Evolutionary conservation across 2,797 vertebrate genomes (phyloP).

Genomic region (Pangasius djambal): DNA sequence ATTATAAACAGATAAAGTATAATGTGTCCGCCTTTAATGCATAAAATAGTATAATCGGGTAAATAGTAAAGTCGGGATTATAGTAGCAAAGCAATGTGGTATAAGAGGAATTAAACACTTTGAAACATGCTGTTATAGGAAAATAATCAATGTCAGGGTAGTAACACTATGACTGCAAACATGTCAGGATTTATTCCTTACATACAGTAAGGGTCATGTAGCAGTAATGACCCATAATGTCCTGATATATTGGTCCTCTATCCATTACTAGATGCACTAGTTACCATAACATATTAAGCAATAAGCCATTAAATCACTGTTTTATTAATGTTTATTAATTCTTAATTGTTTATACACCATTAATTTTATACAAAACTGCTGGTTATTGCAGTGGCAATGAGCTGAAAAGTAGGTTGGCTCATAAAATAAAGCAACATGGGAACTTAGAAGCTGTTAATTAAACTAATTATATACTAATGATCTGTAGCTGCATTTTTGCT

Average conservation of each 20-base stretch:
- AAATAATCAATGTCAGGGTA: not conserved
- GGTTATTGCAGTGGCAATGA: not conserved
- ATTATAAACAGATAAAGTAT: not conserved
- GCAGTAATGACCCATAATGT: not conserved
- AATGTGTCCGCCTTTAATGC: not conserved
- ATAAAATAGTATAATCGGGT: not conserved
- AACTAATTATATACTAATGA: slow-evolving; percentile 27
- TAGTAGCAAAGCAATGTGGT: not conserved
- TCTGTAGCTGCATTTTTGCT: not conserved
- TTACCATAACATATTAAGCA: not conserved
- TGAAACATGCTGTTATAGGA: not conserved
- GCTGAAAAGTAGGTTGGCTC: slow-evolving; percentile 4
- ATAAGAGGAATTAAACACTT: not conserved
- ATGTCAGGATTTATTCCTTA: not conserved
- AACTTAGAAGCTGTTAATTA: slow-evolving; percentile 1
- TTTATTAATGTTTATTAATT: slow-evolving; percentile 2
- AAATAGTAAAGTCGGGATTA: too few species aligned
- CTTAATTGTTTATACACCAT: not conserved
- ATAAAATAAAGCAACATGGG: slow-evolving; percentile 4
- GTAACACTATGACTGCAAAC: too few species aligned
- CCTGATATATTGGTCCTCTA: not conserved
- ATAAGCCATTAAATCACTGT: not conserved
- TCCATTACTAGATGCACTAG: not conserved
- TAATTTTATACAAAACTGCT: not conserved
- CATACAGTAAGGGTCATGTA: not conserved